These are phyloP conservation scores for Gallinago undulata DNA, from an alignment of 2,113 vertebrate species.

Conservation along the genomic window DNA sequence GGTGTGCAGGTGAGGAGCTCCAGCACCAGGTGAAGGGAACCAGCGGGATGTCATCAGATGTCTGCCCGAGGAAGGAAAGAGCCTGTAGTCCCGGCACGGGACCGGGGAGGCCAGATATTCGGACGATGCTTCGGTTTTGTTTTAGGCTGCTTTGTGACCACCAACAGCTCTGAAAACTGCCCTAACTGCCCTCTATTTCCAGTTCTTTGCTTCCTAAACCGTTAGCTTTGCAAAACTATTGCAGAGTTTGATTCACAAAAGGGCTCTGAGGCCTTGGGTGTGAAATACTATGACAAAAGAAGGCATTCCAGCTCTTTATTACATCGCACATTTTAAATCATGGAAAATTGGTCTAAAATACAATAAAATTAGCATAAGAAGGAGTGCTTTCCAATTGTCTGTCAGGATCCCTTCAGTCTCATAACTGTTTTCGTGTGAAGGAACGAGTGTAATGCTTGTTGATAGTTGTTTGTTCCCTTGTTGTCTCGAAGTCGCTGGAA, in stretches of 20 bases:
- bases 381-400: slow-evolving; percentile 37
- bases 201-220: background rate
- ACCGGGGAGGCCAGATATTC: background rate
- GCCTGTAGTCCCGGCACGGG: rapidly evolving
- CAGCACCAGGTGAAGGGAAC: background rate
- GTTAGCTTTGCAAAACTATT: background rate
- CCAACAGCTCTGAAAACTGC: background rate
- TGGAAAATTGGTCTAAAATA: slow-evolving; percentile 51
- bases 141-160: background rate
- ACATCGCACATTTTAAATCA: slow-evolving; percentile 45
- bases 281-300: slow-evolving; percentile 35
- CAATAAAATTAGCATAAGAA: slow-evolving; percentile 44
- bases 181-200: background rate
- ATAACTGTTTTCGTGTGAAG: slow-evolving; percentile 50
- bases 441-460: slow-evolving; percentile 32
- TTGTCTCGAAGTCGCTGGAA: slow-evolving; percentile 53
- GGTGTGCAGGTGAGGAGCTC: background rate
- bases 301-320: slow-evolving; percentile 30
- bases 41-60: background rate
- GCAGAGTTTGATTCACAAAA: slow-evolving; percentile 33
- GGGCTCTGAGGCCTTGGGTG: slow-evolving; percentile 28
- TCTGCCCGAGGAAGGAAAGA: background rate
- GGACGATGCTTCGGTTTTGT: rapidly evolving
- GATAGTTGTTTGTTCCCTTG: slow-evolving; percentile 61
- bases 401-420: slow-evolving; percentile 36